Conservation (phyloP, 1,140 invertebrate species). For the Ceratina calcarata region DNA sequence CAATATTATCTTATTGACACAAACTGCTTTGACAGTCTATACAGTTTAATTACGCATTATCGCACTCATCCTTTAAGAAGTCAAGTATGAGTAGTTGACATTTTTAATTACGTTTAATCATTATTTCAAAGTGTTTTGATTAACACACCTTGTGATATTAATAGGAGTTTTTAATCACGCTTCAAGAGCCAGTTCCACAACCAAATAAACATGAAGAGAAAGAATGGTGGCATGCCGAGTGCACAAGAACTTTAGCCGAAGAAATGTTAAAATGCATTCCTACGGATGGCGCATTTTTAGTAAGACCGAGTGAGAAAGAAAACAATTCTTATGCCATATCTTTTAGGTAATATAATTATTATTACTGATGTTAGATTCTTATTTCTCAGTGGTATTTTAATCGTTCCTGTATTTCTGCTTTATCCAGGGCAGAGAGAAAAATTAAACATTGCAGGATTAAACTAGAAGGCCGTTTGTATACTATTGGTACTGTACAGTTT, state of each 20-base stretch:
- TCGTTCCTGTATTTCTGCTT: constrained; percentile 7
- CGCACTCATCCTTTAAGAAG: constrained; percentile 91
- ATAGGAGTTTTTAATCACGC: constrained; percentile 91
- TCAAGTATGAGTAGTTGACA: constrained; percentile 80
- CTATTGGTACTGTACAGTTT: constrained; percentile 94
- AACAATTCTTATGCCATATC: constrained; percentile 94
- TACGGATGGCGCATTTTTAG: constrained; percentile 95
- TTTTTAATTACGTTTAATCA: constrained; percentile 11
- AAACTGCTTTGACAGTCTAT: constrained; percentile 94
- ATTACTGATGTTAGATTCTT: not conserved
- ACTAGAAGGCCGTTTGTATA: constrained; percentile 93
- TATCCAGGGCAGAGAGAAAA: constrained; percentile 91
- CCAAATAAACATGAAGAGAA: constrained; percentile 96
- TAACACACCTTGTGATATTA: constrained; percentile 4
- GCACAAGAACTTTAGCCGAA: constrained; percentile 90
- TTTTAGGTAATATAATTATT: constrained; percentile 86
- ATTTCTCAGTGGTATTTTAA: constrained; percentile 1
- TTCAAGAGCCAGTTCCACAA: constrained; percentile 96
- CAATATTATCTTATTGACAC: constrained; percentile 96
- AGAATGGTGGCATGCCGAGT: constrained; percentile 95
- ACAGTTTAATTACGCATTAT: constrained; percentile 95
- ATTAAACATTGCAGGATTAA: constrained; percentile 98
- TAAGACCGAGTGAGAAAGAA: constrained; percentile 93
- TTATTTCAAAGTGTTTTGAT: constrained; percentile 6
- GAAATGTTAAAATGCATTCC: constrained; percentile 90